These are phyloP conservation scores for Tenualosa thibaudeaui DNA, from an alignment of 2,797 vertebrate genomes.

Conservation along the genomic window DNA sequence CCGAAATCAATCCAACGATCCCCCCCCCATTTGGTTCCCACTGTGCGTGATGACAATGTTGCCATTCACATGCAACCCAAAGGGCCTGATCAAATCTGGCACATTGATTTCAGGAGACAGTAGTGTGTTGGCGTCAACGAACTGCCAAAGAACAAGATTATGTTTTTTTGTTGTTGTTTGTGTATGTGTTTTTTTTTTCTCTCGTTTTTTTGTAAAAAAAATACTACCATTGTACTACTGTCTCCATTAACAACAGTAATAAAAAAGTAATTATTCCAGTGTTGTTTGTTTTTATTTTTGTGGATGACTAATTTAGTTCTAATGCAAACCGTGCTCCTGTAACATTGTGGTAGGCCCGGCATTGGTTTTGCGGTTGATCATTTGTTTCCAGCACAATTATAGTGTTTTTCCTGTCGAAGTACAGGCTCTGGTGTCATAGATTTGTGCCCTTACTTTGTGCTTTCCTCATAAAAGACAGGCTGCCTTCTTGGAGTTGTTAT, in stretches of 20 bases:
- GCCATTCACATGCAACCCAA: slow-evolving; percentile 75
- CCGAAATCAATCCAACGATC: slow-evolving; percentile 76
- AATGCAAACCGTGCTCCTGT: neutral
- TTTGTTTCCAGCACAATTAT: neutral
- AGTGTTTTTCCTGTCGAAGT: slow-evolving; percentile 3
- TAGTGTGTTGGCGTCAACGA: slow-evolving; percentile 54
- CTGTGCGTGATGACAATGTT: slow-evolving; percentile 81
- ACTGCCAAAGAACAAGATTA: slow-evolving; percentile 47
- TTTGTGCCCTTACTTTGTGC: slow-evolving; percentile 1
- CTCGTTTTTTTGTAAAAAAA: slow-evolving; percentile 31
- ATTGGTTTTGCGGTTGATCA: neutral
- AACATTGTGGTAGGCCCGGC: neutral
- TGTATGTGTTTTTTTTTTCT: neutral
- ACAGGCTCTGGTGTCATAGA: neutral
- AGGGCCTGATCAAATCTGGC: slow-evolving; percentile 74
- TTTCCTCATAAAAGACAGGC: neutral
- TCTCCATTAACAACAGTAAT: slow-evolving; percentile 45
- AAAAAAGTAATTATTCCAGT: slow-evolving; percentile 39
- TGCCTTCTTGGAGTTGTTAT: neutral
- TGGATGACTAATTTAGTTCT: neutral
- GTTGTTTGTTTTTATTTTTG: neutral
- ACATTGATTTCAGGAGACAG: slow-evolving; percentile 67
- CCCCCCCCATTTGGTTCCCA: slow-evolving; percentile 73
- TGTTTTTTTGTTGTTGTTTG: slow-evolving; percentile 20
- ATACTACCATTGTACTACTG: slow-evolving; percentile 40